Percentiles rank a stretch among this genome's conserved stretches.
Conservation (phyloP, 2,113 vertebrate genomes). For the Verasper variegatus region DNA sequence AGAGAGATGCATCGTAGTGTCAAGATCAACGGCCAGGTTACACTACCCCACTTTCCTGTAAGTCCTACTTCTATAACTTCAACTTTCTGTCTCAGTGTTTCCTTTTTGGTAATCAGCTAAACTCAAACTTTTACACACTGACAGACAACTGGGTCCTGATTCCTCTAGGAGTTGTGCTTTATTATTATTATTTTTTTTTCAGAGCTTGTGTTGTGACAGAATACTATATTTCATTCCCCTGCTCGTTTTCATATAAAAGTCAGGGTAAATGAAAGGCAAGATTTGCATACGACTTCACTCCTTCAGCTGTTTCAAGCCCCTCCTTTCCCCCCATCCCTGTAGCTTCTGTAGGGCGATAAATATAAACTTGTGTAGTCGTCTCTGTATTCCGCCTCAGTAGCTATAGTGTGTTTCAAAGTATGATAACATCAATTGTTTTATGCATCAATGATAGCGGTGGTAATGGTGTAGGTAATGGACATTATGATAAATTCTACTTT, state of each 20-base stretch:
- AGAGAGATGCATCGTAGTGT: constrained; percentile 95
- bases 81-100: constrained; percentile 60
- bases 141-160: constrained; percentile 69
- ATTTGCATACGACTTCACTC: constrained; percentile 70
- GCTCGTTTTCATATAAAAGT: constrained; percentile 77
- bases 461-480: neutral
- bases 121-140: constrained; percentile 59
- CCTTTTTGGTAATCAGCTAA: constrained; percentile 46
- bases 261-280: constrained; percentile 73
- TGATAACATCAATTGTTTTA: constrained; percentile 7
- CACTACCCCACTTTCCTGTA: constrained; percentile 97
- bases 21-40: constrained; percentile 96
- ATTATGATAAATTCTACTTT: neutral
- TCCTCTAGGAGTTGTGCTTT: constrained; percentile 64
- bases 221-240: constrained; percentile 71
- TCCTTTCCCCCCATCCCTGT: constrained; percentile 16
- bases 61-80: constrained; percentile 83
- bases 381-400: constrained; percentile 23
- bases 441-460: neutral
- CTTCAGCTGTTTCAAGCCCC: constrained; percentile 12
- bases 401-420: constrained; percentile 1
- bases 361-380: constrained; percentile 50
- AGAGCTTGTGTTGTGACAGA: constrained; percentile 76
- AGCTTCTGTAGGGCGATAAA: constrained; percentile 58
- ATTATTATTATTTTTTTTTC: constrained; percentile 40